Evolutionary conservation across 2,113 vertebrate genomes (phyloP), one percentile per base, ranked within the genome.

Genomic region (Nannospalax galili): DNA sequence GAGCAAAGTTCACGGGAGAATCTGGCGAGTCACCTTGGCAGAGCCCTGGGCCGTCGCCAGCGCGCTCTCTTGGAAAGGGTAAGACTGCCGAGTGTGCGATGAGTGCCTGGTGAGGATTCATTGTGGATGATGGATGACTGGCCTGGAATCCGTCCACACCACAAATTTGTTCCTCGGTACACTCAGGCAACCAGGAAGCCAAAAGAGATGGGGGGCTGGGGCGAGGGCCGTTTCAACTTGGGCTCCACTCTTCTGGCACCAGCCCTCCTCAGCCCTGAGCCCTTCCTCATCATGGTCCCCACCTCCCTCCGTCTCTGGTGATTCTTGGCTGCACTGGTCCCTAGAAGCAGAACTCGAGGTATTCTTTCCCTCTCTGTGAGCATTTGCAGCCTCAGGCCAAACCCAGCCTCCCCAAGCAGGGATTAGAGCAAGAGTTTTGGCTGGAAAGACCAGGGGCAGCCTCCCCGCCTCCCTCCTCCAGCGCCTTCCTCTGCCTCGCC

Each of bases 61-160:
- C 6, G 32, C 69, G 52, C 87, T 90, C 93, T 81, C 88, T 91
- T 69, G 93, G 93, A 84, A 35, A 28, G 73, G 92, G 92, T 3
- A 40, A 65, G 93, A 88, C 92, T 17, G 96, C 67, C 62, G 72
- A 75, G 84, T 56, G 79, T 17, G 90, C 16, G 94, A 62, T 60
- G 90, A 94, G 97, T 26, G 96, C 84, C 75, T 5, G 8, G 93
- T 5, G 92, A 86, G 95, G 35, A 28, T 74, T 86, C 96, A 8
- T 4, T n/a, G 94, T 0, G 88, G 82, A 93, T 97, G 97, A 97
- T 79, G 56, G 96, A 96, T 93, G 96, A 77, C 73, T 32, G 92
- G 88, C 84, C 92, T 97, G 97, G 97, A 96, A 86, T 45, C 84
- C 65, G 28, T 93, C 97, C 97, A 97, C 96, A 69, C 97, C 95